These are phyloP conservation scores for Ametastegia equiseti DNA, from an alignment of 2,888 invertebrate species.

Conservation along the genomic window DNA sequence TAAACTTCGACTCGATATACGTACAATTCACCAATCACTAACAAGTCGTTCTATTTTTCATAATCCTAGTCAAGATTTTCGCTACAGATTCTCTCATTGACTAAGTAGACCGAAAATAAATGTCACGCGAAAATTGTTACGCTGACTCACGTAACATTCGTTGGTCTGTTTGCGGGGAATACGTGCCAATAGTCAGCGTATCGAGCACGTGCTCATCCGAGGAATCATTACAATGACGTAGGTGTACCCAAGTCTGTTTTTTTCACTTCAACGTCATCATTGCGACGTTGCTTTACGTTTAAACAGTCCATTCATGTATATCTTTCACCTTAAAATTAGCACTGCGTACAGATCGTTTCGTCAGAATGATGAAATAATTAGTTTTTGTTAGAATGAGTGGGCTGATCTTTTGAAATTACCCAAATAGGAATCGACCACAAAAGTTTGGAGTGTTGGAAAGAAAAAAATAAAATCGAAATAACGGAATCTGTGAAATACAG, in stretches of 20 bases:
- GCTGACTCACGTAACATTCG: neutral
- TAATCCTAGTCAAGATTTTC: neutral
- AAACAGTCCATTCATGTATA: neutral
- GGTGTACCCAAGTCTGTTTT: neutral
- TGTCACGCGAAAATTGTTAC: neutral
- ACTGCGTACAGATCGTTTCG: no score
- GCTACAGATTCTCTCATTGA: neutral
- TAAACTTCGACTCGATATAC: no score
- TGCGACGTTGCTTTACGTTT: constrained; percentile 28
- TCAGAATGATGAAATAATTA: no score
- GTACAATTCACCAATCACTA: no score
- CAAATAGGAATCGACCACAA: no score
- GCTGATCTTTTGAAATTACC: no score
- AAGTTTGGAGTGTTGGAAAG: no score
- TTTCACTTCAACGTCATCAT: neutral
- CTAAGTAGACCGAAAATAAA: neutral
- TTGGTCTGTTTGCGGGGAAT: neutral
- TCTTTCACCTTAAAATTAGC: no score
- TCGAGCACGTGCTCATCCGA: neutral
- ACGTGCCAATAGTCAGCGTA: neutral
- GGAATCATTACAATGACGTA: constrained; percentile 14
- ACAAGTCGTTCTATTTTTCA: no score
- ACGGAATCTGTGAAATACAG: no score
- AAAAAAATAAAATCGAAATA: no score
- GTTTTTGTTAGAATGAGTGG: no score